A percentile compares a stretch with the other conserved stretches of the same genome.
Conservation (phyloP, 2,113 vertebrate species). For the Ammodytes dubius region DNA sequence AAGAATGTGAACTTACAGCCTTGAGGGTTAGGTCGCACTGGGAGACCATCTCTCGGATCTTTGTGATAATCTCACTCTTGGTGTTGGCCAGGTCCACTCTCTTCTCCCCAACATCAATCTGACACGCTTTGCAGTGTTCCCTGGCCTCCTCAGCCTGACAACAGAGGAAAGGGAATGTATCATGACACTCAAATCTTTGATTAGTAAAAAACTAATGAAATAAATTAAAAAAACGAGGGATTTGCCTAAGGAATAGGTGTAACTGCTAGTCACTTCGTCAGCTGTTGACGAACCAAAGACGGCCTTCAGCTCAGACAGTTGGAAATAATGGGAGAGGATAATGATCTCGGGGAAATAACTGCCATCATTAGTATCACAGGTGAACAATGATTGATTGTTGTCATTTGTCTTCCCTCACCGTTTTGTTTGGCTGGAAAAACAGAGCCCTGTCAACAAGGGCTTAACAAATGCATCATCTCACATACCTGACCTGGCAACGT, state of each 20-base stretch:
- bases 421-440: too few relatives aligned
- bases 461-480: not conserved
- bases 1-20: constrained; percentile 86
- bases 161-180: not conserved
- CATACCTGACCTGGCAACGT: not conserved
- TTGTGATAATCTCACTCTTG: constrained; percentile 92
- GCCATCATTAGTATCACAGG: not conserved
- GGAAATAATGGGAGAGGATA: not conserved
- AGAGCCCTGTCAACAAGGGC: not conserved
- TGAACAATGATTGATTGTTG: not conserved
- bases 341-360: not conserved
- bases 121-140: constrained; percentile 92
- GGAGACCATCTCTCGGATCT: constrained; percentile 93
- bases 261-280: not conserved
- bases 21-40: constrained; percentile 98
- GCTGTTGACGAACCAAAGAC: not conserved
- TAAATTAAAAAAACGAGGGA: not conserved
- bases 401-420: not conserved
- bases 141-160: constrained; percentile 92
- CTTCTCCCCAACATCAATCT: constrained; percentile 90
- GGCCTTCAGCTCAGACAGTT: not conserved
- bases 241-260: not conserved
- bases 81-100: constrained; percentile 89
- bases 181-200: not conserved
- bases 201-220: not conserved